A percentile compares a stretch with the other conserved stretches of the same genome.
Conservation (phyloP, 2,113 vertebrate species). For the Neolamprologus tretocephalus region DNA sequence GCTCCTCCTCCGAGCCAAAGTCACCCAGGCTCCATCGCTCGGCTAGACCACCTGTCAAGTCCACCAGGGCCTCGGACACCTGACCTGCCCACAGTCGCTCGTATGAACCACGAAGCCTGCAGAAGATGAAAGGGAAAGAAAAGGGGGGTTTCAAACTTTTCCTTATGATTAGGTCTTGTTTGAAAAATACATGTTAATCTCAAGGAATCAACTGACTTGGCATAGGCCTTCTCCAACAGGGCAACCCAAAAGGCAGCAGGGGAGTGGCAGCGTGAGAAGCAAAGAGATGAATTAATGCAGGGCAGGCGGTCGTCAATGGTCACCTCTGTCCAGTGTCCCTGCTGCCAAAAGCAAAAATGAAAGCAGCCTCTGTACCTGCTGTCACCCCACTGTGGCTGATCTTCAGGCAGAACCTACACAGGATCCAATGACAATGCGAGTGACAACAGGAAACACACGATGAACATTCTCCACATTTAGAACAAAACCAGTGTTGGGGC, state of each 20-base stretch:
- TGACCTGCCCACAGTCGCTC: conserved; percentile 93
- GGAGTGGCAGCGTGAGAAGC: conserved; percentile 88
- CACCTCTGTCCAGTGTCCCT: conserved; percentile 86
- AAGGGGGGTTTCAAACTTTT: background rate
- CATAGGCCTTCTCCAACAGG: conserved; percentile 93
- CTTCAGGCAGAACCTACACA: conserved; percentile 80
- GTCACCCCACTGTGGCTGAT: conserved; percentile 83
- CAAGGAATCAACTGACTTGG: conserved; percentile 77
- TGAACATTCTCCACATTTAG: background rate
- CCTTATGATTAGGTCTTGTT: background rate
- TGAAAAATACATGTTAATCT: background rate
- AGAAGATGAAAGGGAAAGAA: background rate
- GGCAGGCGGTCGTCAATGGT: conserved; percentile 86
- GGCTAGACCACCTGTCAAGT: conserved; percentile 85
- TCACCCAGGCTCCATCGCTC: conserved; percentile 80
- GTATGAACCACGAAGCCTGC: conserved; percentile 85
- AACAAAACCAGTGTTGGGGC: background rate
- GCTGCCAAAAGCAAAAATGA: conserved; percentile 82
- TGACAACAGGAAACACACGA: background rate
- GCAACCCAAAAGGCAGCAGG: conserved; percentile 89
- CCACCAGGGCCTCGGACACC: conserved; percentile 90
- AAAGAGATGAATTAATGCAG: conserved; percentile 82
- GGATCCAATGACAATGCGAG: background rate
- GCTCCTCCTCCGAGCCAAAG: conserved; percentile 15
- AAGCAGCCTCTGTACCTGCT: conserved; percentile 80